Conservation (phyloP, 2,888 invertebrate species). For the Napeogenes sylphis region DNA sequence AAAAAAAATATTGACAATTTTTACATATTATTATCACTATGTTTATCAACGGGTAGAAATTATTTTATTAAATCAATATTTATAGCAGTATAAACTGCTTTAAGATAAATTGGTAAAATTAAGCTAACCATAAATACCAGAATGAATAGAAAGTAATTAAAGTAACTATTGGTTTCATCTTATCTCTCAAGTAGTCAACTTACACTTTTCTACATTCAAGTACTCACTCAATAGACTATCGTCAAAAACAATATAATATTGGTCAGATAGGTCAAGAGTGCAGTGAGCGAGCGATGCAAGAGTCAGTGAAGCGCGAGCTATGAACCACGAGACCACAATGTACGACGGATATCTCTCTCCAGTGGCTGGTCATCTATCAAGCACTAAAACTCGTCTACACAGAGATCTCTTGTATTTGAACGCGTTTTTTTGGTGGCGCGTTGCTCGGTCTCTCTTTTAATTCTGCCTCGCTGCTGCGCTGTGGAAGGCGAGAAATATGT, state of each 20-base stretch:
- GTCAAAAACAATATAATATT: slow-evolving; percentile 8
- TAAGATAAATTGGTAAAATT: not conserved
- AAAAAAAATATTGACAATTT: too few relatives aligned
- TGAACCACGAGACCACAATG: not conserved
- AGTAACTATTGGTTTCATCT: not conserved
- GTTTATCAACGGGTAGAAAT: too few relatives aligned
- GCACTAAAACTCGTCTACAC: slow-evolving; percentile 76
- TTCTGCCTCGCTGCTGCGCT: slow-evolving; percentile 75
- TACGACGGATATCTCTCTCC: slow-evolving; percentile 12
- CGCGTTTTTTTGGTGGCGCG: slow-evolving; percentile 83
- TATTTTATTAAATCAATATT: too few relatives aligned
- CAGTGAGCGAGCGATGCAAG: slow-evolving; percentile 21
- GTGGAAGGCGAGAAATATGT: slow-evolving; percentile 62
- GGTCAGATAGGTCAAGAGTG: slow-evolving; percentile 15
- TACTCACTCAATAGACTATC: not conserved
- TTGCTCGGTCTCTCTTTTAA: slow-evolving; percentile 59
- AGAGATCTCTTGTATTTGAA: slow-evolving; percentile 88
- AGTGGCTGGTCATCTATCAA: slow-evolving; percentile 7
- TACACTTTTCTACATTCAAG: not conserved
- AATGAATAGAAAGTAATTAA: not conserved
- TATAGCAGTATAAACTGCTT: too few relatives aligned
- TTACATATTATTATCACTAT: too few relatives aligned
- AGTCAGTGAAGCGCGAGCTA: slow-evolving; percentile 14
- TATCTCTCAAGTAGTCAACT: not conserved
- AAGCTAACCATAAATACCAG: not conserved